Base-by-base conservation (phyloP, 2,113 vertebrate genomes). In the Cephalophus harveyi region DNA sequence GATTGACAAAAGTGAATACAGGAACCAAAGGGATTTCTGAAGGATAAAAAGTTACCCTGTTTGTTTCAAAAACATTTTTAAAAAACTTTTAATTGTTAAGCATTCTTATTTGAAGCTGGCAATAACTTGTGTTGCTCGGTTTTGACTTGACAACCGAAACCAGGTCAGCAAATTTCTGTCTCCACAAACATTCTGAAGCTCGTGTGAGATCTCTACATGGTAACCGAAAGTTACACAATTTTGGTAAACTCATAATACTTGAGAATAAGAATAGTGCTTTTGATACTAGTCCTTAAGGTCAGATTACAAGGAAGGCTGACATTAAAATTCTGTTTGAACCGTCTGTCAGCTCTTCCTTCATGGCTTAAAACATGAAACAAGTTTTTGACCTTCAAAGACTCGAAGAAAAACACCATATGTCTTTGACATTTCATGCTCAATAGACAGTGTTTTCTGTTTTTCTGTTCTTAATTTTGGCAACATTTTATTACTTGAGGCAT, bases 381-480 rank as follows among this genome's bases (percentile, higher is more conserved):
- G 57, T 60, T 50, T 74, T 48, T 9, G 1, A 40, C 71, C 76
- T 94, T 95, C 87, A 95, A 87, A 96, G 59, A 91, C 79, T 2
- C 17, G 8, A 78, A 57, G n/a, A 89, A 79, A 90, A 96, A 82
- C n/a, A 55, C 64, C 88, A 11, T 40, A 43, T 59, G 36, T 81
- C 43, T 85, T 62, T 93, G 88, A 81, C 59, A 84, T 87, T 93
- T 91, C 83, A 54, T 54, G 46, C 36, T 50, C 83, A 60, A 27
- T 71, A 85, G 76, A 85, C 55, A 60, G 40, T 55, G 60, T 62
- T 89, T 96, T 92, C 87, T 46, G 19, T 76, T 81, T 85, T 94
- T 84, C 87, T 93, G 33, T 81, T 97, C 79, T 97, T 81, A 67
- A 91, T 87, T 89, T 67, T 62, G 74, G 78, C 67, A 57, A 40